Percentiles rank a stretch among this genome's conserved stretches.
Conservation (phyloP, 1,140 invertebrate species). For the Drosophila azteca region DNA sequence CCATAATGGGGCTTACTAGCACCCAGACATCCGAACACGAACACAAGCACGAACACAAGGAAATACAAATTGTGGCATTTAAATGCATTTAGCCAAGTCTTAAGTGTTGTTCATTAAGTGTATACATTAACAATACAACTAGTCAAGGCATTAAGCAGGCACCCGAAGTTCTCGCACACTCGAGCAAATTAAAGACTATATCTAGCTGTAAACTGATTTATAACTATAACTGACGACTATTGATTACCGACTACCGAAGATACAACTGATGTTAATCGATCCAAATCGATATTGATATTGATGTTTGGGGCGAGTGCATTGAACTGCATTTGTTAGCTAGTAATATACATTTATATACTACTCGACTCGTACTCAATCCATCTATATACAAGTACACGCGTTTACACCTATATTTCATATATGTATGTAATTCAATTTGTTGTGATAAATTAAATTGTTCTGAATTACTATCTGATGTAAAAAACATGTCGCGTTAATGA, state of each 20-base stretch:
- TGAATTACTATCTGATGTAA: conserved; percentile 39
- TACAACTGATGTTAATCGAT: conserved; percentile 17
- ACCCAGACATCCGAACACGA: conserved; percentile 10
- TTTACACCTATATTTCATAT: conserved; percentile 15
- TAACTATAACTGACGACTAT: conserved; percentile 35
- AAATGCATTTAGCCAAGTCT: conserved; percentile 58
- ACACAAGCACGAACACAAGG: conserved; percentile 30
- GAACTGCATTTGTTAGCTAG: conserved; percentile 49
- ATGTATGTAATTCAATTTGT: conserved; percentile 62
- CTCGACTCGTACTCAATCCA: too few relatives aligned
- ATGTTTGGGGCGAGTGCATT: conserved; percentile 19
- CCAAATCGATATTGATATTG: conserved; percentile 27
- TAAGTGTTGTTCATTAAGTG: conserved; percentile 58
- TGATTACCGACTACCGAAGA: conserved; percentile 36
- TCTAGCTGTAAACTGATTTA: conserved; percentile 7
- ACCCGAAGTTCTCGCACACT: conserved; percentile 28
- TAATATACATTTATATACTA: conserved; percentile 7
- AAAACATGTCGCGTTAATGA: conserved; percentile 30
- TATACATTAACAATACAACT: conserved; percentile 7
- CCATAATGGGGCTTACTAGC: conserved; percentile 8
- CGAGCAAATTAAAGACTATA: conserved; percentile 46
- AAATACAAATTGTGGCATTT: conserved; percentile 52
- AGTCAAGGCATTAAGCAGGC: conserved; percentile 26
- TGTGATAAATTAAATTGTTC: conserved; percentile 72
- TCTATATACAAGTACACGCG: too few relatives aligned